These are phyloP conservation scores for Patella pellucida DNA, from an alignment of 2,888 invertebrate species.

Conservation along the genomic window DNA sequence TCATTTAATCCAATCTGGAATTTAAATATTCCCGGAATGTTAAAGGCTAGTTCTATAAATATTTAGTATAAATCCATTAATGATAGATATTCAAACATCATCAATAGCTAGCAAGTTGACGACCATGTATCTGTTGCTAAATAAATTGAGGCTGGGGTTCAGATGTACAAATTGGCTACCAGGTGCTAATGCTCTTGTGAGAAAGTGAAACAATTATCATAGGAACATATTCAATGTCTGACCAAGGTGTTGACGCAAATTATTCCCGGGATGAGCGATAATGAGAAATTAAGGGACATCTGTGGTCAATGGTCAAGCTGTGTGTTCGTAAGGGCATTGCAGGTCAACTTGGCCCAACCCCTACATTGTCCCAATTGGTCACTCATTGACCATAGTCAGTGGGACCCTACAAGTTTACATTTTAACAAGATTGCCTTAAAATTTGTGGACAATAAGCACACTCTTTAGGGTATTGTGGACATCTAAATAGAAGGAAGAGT, in stretches of 20 bases:
- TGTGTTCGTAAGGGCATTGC: neutral
- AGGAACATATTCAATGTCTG: neutral
- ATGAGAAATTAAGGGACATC: slow-evolving; percentile 9
- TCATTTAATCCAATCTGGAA: too few species aligned
- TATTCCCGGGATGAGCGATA: neutral
- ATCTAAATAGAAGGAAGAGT: neutral
- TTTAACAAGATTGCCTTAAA: neutral
- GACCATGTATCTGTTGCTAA: too few species aligned
- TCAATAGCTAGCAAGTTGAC: too few species aligned
- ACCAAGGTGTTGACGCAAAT: neutral
- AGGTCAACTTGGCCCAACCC: neutral
- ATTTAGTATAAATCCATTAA: too few species aligned
- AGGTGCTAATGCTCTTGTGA: neutral
- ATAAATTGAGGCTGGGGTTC: too few species aligned
- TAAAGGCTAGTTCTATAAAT: too few species aligned
- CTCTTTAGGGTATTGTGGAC: slow-evolving; percentile 5
- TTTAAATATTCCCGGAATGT: too few species aligned
- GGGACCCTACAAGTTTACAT: neutral
- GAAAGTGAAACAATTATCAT: neutral
- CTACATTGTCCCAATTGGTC: neutral
- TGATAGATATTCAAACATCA: too few species aligned
- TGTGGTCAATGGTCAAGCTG: slow-evolving; percentile 7
- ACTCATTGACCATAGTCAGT: neutral
- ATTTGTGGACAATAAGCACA: neutral
- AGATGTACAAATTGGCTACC: neutral